Conservation (phyloP, 1,140 invertebrate genomes). For the Camponotus pennsylvanicus region DNA sequence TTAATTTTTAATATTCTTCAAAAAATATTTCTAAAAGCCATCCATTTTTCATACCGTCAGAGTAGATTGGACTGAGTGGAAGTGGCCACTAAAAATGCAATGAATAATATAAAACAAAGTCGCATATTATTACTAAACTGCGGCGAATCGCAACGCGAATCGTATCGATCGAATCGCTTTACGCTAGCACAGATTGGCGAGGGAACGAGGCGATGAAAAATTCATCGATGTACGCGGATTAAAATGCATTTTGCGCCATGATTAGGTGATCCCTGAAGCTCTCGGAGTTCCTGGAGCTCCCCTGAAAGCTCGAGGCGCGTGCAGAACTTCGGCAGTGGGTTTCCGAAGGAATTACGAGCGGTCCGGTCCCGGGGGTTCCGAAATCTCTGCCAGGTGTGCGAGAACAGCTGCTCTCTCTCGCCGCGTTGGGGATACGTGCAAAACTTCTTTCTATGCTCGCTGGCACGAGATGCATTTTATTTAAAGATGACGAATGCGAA, state of each 20-base stretch:
- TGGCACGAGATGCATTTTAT: slow-evolving; percentile 58
- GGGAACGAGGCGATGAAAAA: neutral
- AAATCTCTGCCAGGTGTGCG: slow-evolving; percentile 62
- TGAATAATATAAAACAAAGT: neutral
- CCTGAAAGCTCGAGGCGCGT: neutral
- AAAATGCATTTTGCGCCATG: neutral
- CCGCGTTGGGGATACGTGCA: slow-evolving; percentile 46
- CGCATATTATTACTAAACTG: neutral
- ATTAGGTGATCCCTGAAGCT: neutral
- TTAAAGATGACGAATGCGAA: slow-evolving; percentile 62
- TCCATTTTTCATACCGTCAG: too few relatives aligned
- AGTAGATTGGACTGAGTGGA: too few relatives aligned
- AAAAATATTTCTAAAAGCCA: too few relatives aligned
- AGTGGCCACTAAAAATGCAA: neutral
- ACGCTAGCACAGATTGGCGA: too few relatives aligned
- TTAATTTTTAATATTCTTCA: too few relatives aligned
- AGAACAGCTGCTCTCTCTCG: slow-evolving; percentile 60
- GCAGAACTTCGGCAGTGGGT: slow-evolving; percentile 11
- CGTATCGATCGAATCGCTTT: neutral
- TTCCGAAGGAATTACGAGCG: slow-evolving; percentile 28
- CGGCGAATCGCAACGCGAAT: neutral
- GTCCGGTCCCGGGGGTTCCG: slow-evolving; percentile 36
- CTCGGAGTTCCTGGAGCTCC: neutral
- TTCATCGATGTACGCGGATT: neutral
- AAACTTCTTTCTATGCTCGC: slow-evolving; percentile 54